phyloP scores from a whole-genome alignment of 2,888 invertebrate species.

The Spodoptera picta region DNA sequence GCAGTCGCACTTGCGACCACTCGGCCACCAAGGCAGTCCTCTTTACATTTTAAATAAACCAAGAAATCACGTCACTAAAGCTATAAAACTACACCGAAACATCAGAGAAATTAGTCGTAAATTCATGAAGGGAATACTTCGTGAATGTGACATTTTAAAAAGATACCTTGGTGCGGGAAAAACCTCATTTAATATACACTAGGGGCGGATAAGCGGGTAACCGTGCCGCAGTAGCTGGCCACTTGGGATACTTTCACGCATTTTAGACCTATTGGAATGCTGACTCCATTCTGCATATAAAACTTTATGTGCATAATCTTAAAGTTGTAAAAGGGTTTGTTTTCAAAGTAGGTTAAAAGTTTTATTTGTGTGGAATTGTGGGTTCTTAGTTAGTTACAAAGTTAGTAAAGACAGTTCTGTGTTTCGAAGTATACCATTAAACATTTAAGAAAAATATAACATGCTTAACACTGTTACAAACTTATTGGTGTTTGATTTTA shows the following conservation, averaged over 20 bases:
- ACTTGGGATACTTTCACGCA: constrained; percentile 66
- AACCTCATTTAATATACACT: constrained; percentile 83
- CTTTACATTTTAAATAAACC: no score
- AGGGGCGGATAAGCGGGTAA: constrained; percentile 74
- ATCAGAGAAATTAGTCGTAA: constrained; percentile 50
- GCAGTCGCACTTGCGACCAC: no score
- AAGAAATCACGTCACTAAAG: not conserved
- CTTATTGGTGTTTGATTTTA: no score
- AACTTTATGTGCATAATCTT: no score
- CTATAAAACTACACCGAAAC: not conserved
- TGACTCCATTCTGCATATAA: constrained; percentile 6
- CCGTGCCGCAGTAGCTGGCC: constrained; percentile 40
- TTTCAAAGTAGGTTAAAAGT: constrained; percentile 5
- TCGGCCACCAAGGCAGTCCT: no score
- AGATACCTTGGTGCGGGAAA: constrained; percentile 74
- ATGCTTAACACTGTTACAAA: no score
- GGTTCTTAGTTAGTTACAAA: no score
- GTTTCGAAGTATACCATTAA: no score
- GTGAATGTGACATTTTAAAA: constrained; percentile 66
- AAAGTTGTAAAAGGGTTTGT: no score
- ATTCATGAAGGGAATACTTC: constrained; percentile 62
- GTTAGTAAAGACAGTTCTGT: no score
- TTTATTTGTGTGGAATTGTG: no score
- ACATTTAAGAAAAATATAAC: no score
- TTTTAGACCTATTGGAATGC: constrained; percentile 64